A percentile compares a stretch with the other conserved stretches of the same genome.
These are phyloP conservation scores for Callimorpha dominula DNA, from an alignment of 2,888 invertebrate genomes.

Conservation along the genomic window DNA sequence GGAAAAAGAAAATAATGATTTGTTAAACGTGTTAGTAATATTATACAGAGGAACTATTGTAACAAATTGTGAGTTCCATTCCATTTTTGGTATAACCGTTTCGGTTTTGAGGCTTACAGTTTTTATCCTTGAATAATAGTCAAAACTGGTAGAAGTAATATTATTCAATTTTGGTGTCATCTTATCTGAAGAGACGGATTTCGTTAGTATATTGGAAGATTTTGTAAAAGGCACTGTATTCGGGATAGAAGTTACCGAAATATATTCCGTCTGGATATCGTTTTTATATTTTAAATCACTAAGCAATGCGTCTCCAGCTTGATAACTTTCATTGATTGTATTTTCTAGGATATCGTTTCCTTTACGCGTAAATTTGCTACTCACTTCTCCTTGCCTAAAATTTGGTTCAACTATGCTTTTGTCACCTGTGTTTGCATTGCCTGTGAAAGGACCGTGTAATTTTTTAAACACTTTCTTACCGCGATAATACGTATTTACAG, in stretches of 20 bases:
- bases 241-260: no score
- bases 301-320: neutral
- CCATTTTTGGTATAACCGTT: neutral
- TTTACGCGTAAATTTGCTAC: neutral
- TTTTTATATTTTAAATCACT: neutral
- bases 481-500: no score
- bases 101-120: neutral
- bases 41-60: neutral
- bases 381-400: neutral
- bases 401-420: neutral
- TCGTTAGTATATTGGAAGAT: neutral
- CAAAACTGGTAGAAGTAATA: neutral
- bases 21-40: neutral
- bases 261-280: no score
- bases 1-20: neutral
- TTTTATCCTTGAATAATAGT: neutral
- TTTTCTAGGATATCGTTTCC: neutral
- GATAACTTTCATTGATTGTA: neutral
- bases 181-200: neutral
- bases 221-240: neutral
- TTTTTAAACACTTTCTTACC: neutral
- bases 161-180: neutral
- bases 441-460: neutral
- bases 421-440: no score
- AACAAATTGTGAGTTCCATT: neutral